phyloP scores from a whole-genome alignment of 2,888 invertebrate genomes.

The Pyrochroa serraticornis region DNA sequence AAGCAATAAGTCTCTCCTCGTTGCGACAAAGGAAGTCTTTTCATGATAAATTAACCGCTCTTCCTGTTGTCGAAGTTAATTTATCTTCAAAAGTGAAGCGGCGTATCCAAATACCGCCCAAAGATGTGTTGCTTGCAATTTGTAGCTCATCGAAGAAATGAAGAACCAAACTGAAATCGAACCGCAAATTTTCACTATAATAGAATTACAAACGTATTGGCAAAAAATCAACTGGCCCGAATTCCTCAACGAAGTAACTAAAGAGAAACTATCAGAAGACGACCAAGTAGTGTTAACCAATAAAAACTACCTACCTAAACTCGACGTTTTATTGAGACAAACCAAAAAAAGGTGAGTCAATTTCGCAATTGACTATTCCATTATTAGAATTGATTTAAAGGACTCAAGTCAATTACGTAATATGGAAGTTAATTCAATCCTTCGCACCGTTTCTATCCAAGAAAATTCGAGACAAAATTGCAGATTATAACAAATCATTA shows the following conservation, averaged over 20 bases:
- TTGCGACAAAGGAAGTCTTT: too few relatives aligned
- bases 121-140: background rate
- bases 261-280: slow-evolving; percentile 14
- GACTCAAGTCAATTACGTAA: slow-evolving; percentile 35
- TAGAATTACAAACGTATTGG: slow-evolving; percentile 17
- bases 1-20: too few relatives aligned
- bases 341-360: slow-evolving; percentile 30
- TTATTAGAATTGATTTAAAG: slow-evolving; percentile 15
- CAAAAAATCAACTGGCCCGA: slow-evolving; percentile 25
- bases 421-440: slow-evolving; percentile 37
- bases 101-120: too few relatives aligned
- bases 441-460: slow-evolving; percentile 31
- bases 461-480: slow-evolving; percentile 32
- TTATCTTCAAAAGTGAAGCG: too few relatives aligned
- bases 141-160: slow-evolving; percentile 8
- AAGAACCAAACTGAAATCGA: slow-evolving; percentile 7
- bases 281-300: slow-evolving; percentile 21
- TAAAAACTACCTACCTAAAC: slow-evolving; percentile 28
- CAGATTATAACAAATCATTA: slow-evolving; percentile 17
- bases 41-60: too few relatives aligned
- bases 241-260: slow-evolving; percentile 20
- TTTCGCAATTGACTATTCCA: background rate
- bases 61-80: too few relatives aligned
- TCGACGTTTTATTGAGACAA: slow-evolving; percentile 26
- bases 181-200: background rate